Conservation (phyloP, 1,140 invertebrate species). For the Tetraneura akinire region DNA sequence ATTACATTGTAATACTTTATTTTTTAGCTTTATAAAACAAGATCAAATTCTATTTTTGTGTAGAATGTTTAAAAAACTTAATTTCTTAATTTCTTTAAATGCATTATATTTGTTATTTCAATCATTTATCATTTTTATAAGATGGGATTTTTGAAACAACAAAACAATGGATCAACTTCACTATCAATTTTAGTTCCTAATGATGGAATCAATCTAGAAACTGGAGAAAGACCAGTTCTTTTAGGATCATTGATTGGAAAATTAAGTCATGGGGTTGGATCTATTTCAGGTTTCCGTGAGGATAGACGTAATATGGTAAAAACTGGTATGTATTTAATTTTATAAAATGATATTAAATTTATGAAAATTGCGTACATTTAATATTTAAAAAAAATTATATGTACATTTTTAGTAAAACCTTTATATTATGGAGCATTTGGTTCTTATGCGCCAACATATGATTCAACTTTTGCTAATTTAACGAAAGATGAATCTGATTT, state of each 20-base stretch:
- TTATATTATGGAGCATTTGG: constrained; percentile 93
- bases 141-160: constrained; percentile 80
- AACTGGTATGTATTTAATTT: constrained; percentile 61
- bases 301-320: constrained; percentile 86
- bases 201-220: constrained; percentile 69
- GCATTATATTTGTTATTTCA: no score
- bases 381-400: constrained; percentile 3
- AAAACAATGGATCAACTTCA: constrained; percentile 82
- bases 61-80: no score
- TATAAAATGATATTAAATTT: no score
- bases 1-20: no score
- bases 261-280: constrained; percentile 74
- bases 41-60: no score
- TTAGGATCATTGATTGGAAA: constrained; percentile 76
- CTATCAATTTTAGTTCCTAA: constrained; percentile 84
- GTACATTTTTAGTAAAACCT: constrained; percentile 71
- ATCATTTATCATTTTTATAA: no score
- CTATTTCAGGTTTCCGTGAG: constrained; percentile 75
- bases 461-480: constrained; percentile 92
- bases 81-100: no score
- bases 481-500: constrained; percentile 92
- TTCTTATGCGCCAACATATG: constrained; percentile 92
- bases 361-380: no score
- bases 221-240: constrained; percentile 77
- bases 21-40: no score